Base-by-base conservation (phyloP, 1,140 invertebrate genomes). In the Microvelia longipes region DNA sequence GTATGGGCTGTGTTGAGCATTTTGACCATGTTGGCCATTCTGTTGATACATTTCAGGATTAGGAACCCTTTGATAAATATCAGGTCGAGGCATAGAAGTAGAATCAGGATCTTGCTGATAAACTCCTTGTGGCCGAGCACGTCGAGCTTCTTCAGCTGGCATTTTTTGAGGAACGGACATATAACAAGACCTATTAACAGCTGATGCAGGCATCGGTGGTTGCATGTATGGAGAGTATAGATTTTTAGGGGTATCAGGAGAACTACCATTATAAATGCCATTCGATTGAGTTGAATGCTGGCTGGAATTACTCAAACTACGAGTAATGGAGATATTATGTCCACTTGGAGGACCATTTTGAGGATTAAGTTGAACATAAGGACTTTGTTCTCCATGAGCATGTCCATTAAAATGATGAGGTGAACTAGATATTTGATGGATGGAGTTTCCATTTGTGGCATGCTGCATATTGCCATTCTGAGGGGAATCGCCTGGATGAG, bases 41-140 rank as follows among this genome's bases (percentile, higher is more conserved):
- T 24, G 26, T 64, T 66, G 27, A n/a, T 69, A 66, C 65, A 24
- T 26, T 29, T 30, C 30, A n/a, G 70, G 66, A 71, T 73, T 71
- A 2, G 73, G 73, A 1, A 75, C 72, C 50, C 75, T 71, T 66
- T 76, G 76, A 63, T 77, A 75, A 29, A 74, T 70, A 35, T 72
- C 71, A 5, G 69, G 69, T 78, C 76, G 72, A 79, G 77, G 72
- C 73, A 77, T 66, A 61, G 67, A 29, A 1, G 26, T 62, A 19
- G 25, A 61, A 70, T 60, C 68, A 28, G 74, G 66, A 61, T 75
- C 74, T 64, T 74, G 74, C 70, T 75, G 74, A 60, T 75, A 75
- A 65, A 75, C 68, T 2, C 69, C 72, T 67, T 75, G 74, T 2
- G 74, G 74, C 28, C 74, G 68, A 69, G 30, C 28, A 67, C 62